These are phyloP conservation scores for Colius striatus DNA, from an alignment of 2,113 vertebrate genomes.

Conservation along the genomic window DNA sequence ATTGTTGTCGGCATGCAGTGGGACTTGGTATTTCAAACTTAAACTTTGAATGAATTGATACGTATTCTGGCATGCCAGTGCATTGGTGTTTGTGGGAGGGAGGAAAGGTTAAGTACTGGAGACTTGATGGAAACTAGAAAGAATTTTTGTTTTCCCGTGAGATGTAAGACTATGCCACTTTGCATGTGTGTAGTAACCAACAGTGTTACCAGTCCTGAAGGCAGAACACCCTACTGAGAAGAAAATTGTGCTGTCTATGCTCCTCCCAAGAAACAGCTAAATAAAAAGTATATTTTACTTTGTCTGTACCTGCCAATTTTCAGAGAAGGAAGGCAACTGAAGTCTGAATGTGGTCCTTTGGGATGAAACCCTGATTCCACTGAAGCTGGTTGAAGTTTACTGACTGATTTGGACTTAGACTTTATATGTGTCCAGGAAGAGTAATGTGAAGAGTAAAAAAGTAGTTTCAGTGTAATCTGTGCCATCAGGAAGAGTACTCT, in stretches of 20 bases:
- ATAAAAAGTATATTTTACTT: not conserved
- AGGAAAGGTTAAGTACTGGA: not conserved
- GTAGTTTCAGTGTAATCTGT: not conserved
- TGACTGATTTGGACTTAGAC: not conserved
- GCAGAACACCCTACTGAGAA: not conserved
- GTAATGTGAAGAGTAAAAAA: not conserved
- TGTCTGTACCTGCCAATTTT: not conserved
- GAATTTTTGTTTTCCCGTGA: not conserved
- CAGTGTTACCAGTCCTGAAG: not conserved
- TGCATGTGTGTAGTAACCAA: not conserved
- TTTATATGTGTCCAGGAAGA: not conserved
- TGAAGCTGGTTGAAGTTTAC: not conserved
- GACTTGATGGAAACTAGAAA: not conserved
- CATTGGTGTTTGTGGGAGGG: not conserved
- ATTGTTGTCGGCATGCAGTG: not conserved
- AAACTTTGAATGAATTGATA: not conserved
- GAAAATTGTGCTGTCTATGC: not conserved
- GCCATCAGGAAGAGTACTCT: not conserved
- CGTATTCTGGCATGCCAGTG: not conserved
- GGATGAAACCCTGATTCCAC: not conserved
- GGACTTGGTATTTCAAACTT: not conserved
- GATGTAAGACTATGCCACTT: not conserved
- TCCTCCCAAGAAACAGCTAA: not conserved
- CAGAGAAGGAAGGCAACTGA: not conserved
- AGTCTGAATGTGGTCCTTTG: not conserved